These are phyloP conservation scores for Cavia porcellus DNA, from an alignment of 2,113 vertebrate genomes.

Conservation along the genomic window DNA sequence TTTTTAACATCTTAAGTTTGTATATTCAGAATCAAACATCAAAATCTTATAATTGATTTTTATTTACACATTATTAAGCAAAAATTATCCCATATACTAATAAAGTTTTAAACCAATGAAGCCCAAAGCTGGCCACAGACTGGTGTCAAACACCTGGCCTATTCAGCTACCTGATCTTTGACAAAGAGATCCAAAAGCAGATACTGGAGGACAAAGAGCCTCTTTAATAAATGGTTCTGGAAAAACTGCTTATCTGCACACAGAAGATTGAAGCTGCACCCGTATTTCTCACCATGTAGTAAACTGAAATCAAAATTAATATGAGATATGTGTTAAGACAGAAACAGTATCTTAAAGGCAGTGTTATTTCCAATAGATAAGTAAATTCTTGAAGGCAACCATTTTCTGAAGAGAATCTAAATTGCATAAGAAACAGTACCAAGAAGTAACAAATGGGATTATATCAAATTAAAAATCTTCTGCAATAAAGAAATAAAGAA, in stretches of 20 bases:
- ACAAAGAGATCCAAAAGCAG: not conserved
- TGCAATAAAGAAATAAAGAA: not conserved
- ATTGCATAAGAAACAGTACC: not conserved
- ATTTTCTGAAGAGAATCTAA: not conserved
- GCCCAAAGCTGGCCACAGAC: not conserved
- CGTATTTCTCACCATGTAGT: not conserved
- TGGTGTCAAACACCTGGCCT: not conserved
- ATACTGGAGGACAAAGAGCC: not conserved
- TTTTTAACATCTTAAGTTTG: not conserved
- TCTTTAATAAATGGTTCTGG: not conserved
- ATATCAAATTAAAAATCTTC: not conserved
- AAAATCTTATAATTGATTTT: not conserved
- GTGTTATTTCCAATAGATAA: not conserved
- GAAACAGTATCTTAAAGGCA: not conserved
- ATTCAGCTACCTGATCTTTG: not conserved
- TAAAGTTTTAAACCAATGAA: not conserved
- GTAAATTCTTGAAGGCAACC: not conserved
- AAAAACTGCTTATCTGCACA: not conserved
- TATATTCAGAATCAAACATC: slow-evolving; percentile 24
- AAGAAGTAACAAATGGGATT: not conserved
- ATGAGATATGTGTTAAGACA: not conserved
- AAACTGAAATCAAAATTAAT: not conserved
- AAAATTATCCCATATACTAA: not conserved
- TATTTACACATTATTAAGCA: not conserved
- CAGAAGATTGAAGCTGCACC: not conserved